These are phyloP conservation scores for Tiliqua scincoides DNA, from an alignment of 2,113 vertebrate species.

Conservation along the genomic window DNA sequence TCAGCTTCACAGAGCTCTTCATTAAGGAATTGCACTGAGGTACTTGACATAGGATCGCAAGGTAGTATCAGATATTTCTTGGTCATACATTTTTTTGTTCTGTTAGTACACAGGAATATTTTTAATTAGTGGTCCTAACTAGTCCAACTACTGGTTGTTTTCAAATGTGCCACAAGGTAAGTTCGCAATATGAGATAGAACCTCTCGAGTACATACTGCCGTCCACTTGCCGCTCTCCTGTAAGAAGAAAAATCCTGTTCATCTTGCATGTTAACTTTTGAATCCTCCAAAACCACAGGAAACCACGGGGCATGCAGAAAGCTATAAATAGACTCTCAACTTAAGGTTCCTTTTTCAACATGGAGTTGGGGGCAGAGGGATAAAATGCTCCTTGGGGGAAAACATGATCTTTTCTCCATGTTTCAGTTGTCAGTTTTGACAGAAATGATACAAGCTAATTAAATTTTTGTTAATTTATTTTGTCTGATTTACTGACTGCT, in stretches of 20 bases:
- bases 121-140: neutral
- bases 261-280: conserved; percentile 51
- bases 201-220: conserved; percentile 23
- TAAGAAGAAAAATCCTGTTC: conserved; percentile 36
- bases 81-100: too few relatives aligned
- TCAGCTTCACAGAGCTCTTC: neutral
- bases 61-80: neutral
- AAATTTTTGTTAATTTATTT: conserved; percentile 83
- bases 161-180: conserved; percentile 37
- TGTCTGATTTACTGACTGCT: conserved; percentile 74
- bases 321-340: conserved; percentile 69
- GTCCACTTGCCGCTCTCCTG: conserved; percentile 28
- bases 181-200: conserved; percentile 33
- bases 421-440: conserved; percentile 79
- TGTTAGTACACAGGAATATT: neutral
- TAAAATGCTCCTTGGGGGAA: conserved; percentile 63
- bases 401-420: conserved; percentile 74
- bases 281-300: conserved; percentile 69
- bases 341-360: conserved; percentile 60
- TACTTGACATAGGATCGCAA: neutral
- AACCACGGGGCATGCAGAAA: conserved; percentile 65
- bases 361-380: conserved; percentile 31
- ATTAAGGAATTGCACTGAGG: neutral
- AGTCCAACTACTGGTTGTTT: neutral
- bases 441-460: conserved; percentile 77